A percentile compares a stretch with the other conserved stretches of the same genome.
Evolutionary conservation across 1,140 invertebrate species (phyloP).

Genomic region (Maniola jurtina): DNA sequence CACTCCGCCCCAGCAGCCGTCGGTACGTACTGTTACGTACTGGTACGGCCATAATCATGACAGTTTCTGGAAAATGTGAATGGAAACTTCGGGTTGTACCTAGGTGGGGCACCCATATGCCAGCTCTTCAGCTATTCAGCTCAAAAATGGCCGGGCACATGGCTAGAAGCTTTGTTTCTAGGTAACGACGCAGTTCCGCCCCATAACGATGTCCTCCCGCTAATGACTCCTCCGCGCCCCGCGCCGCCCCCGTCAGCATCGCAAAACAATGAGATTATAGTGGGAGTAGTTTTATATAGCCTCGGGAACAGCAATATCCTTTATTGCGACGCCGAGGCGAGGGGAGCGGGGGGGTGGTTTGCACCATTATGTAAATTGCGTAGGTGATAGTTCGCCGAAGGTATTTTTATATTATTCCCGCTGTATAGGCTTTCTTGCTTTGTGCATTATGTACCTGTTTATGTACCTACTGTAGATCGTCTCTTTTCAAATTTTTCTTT

Average conservation of each 20-base stretch:
- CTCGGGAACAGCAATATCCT: constrained; percentile 37
- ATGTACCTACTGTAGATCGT: too few species aligned
- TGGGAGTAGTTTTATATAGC: constrained; percentile 44
- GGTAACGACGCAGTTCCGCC: constrained; percentile 66
- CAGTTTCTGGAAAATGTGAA: too few species aligned
- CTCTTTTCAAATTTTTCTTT: background rate
- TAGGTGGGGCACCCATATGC: background rate
- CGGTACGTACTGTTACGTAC: too few species aligned
- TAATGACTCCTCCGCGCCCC: constrained; percentile 46
- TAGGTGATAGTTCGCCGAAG: constrained; percentile 29
- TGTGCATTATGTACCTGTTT: too few species aligned
- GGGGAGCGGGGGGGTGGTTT: constrained; percentile 27
- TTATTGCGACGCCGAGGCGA: constrained; percentile 22
- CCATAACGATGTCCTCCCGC: constrained; percentile 64
- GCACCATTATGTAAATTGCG: constrained; percentile 39
- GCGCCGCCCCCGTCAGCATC: constrained; percentile 26
- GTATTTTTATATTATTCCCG: background rate
- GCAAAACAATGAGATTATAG: constrained; percentile 43
- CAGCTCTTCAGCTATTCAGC: constrained; percentile 29
- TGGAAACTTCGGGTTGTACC: too few species aligned
- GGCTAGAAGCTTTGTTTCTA: constrained; percentile 62
- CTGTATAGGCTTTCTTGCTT: too few species aligned
- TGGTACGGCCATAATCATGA: too few species aligned
- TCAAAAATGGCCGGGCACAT: constrained; percentile 65
- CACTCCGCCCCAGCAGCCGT: too few species aligned